Evolutionary conservation across 2,797 vertebrate genomes (phyloP).

Genomic region (Aselliscus stoliczkanus): DNA sequence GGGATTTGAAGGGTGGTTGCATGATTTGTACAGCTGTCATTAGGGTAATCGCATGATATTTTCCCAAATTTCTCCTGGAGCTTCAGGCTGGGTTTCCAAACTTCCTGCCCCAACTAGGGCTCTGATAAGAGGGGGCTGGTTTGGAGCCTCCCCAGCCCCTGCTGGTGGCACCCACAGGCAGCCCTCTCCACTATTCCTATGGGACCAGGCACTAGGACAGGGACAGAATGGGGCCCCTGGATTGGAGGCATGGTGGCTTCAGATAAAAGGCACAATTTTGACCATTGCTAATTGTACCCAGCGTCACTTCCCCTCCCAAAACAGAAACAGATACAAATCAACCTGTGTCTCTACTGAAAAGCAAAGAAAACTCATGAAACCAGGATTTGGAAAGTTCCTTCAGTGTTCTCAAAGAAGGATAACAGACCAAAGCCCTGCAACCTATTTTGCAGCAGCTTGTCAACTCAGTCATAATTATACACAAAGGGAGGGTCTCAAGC

Average conservation of each 20-base stretch:
- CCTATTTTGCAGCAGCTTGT: neutral
- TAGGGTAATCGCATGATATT: slow-evolving; percentile 74
- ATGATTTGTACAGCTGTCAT: slow-evolving; percentile 77
- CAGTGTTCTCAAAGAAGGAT: neutral
- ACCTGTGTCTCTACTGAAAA: neutral
- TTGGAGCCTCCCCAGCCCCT: slow-evolving; percentile 43
- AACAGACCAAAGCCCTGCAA: neutral
- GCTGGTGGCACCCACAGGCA: neutral
- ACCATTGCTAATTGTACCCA: neutral
- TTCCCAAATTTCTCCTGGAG: slow-evolving; percentile 75
- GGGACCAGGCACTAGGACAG: neutral
- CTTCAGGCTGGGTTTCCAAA: slow-evolving; percentile 69
- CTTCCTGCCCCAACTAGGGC: slow-evolving; percentile 60
- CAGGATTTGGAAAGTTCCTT: slow-evolving; percentile 2
- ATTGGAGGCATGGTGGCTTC: neutral
- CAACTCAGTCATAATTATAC: neutral
- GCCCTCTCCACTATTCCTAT: neutral
- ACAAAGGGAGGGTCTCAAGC: neutral
- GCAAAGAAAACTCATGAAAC: neutral
- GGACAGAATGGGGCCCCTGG: neutral
- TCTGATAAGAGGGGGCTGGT: slow-evolving; percentile 54
- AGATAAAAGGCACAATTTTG: neutral
- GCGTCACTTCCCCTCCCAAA: neutral
- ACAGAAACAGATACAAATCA: slow-evolving; percentile 15
- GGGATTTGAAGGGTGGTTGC: slow-evolving; percentile 67